Evolutionary conservation across 2,888 invertebrate species (phyloP).

Genomic region (Corbicula japonica): DNA sequence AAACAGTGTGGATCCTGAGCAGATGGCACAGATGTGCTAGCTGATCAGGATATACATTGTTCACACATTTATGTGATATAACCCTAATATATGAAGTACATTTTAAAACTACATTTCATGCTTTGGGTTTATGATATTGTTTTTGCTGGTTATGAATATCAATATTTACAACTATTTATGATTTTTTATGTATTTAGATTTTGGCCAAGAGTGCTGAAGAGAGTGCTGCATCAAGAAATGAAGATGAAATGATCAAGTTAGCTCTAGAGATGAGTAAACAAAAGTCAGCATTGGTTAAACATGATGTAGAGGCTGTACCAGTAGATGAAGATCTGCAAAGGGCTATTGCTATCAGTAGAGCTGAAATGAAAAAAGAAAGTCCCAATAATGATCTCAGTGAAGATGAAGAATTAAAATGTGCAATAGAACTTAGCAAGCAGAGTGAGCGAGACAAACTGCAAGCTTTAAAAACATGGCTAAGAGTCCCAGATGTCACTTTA

Average conservation of each 20-base stretch:
- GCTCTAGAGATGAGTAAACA: slow-evolving; percentile 48
- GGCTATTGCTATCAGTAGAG: neutral
- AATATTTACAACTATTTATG: neutral
- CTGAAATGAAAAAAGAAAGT: neutral
- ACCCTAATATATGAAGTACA: too few relatives aligned
- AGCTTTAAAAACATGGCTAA: neutral
- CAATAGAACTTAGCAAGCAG: slow-evolving; percentile 12
- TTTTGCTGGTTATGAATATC: too few relatives aligned
- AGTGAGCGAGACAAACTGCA: neutral
- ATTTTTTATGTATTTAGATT: slow-evolving; percentile 14
- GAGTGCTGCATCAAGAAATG: slow-evolving; percentile 19
- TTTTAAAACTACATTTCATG: too few relatives aligned
- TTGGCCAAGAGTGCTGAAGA: slow-evolving; percentile 36
- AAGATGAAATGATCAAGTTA: slow-evolving; percentile 47
- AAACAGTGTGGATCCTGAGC: too few relatives aligned
- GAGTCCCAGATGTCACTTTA: too few relatives aligned
- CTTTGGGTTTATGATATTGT: too few relatives aligned
- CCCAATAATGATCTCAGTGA: neutral
- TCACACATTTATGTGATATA: too few relatives aligned
- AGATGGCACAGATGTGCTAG: too few relatives aligned
- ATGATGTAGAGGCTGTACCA: neutral
- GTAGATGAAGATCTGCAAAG: neutral
- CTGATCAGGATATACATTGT: too few relatives aligned
- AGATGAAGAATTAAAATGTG: slow-evolving; percentile 12
- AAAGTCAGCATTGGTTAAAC: neutral